phyloP scores from a whole-genome alignment of 2,888 invertebrate species.

The Zhuqinia jingwanae region DNA sequence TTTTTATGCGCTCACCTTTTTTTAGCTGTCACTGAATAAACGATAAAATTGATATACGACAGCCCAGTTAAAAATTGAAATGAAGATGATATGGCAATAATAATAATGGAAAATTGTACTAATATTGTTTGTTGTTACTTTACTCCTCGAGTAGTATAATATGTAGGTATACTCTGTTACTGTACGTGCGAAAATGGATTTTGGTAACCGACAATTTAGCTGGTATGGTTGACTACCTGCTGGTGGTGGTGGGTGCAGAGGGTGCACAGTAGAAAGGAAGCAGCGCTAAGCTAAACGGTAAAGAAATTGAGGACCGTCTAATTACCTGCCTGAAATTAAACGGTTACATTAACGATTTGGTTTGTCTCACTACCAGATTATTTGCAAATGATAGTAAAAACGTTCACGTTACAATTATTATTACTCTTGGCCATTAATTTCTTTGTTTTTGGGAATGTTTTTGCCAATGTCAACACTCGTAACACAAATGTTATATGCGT shows the following conservation, averaged over 20 bases:
- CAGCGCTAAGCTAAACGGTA: not conserved
- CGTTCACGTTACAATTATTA: constrained; percentile 48
- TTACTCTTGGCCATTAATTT: constrained; percentile 46
- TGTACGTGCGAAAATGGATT: not conserved
- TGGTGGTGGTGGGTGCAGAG: not conserved
- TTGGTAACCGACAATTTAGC: not conserved
- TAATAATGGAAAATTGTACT: not conserved
- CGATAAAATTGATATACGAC: constrained; percentile 47
- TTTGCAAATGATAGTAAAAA: constrained; percentile 41
- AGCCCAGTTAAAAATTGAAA: constrained; percentile 47
- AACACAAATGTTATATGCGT: constrained; percentile 24
- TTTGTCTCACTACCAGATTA: constrained; percentile 19
- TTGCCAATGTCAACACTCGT: constrained; percentile 61
- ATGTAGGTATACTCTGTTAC: no score
- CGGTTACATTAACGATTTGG: constrained; percentile 24
- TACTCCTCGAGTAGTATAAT: no score
- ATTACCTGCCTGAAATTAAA: constrained; percentile 54
- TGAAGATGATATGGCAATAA: constrained; percentile 18
- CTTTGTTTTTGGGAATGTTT: not conserved
- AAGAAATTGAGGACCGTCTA: constrained; percentile 45
- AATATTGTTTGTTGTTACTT: constrained; percentile 26
- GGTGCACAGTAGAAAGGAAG: constrained; percentile 33
- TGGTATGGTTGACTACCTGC: not conserved
- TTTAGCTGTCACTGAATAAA: constrained; percentile 50
- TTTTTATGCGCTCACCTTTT: constrained; percentile 38